Evolutionary conservation across 2,888 invertebrate species (phyloP), one percentile per base, ranked within the genome.

Genomic region (Pheosia gnoma): DNA sequence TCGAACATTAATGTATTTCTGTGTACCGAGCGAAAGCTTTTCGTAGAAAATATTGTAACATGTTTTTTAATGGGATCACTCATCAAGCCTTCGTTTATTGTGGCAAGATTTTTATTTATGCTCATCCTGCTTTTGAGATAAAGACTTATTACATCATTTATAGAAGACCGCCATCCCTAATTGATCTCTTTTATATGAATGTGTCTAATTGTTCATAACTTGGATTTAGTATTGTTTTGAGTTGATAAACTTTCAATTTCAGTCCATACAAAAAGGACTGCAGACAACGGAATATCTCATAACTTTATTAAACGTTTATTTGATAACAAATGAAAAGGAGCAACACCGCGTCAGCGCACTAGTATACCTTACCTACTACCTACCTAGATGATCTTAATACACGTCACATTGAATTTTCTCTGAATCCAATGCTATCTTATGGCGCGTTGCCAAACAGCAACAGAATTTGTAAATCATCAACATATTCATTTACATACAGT

Each of bases 371-470:
- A n/a, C n/a, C n/a, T n/a, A n/a, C 25, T 25, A 25, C 25, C 2
- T 25, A 25, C 25, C 25, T 25, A 25, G 25, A 25, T 25, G 25
- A 25, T 51, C 25, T 25, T 25, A 51, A 4, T 5, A 51, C 5
- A 25, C 37, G 37, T 37, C 37, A 11, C 37, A 37, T 53, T 53
- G 11, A 36, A 53, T 53, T 58, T 59, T 54, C 58, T 7, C 38
- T 58, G 36, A 61, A 61, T 39, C 52, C 37, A 54, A 53, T 3
- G 53, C 59, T 41, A 52, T 59, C 57, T 54, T 51, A 67, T 73
- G 75, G 72, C 36, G 37, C 4, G 5, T 25, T 63, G 70, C 73
- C 73, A 67, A 69, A 6, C 25, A 52, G 59, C 61, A 58, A 58
- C 62, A 37, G 45, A 65, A 54, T 63, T 57, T 57, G 53, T 59